A percentile compares a stretch with the other conserved stretches of the same genome.
phyloP scores from a whole-genome alignment of 2,797 vertebrate genomes.

The Darevskia nairensis region DNA sequence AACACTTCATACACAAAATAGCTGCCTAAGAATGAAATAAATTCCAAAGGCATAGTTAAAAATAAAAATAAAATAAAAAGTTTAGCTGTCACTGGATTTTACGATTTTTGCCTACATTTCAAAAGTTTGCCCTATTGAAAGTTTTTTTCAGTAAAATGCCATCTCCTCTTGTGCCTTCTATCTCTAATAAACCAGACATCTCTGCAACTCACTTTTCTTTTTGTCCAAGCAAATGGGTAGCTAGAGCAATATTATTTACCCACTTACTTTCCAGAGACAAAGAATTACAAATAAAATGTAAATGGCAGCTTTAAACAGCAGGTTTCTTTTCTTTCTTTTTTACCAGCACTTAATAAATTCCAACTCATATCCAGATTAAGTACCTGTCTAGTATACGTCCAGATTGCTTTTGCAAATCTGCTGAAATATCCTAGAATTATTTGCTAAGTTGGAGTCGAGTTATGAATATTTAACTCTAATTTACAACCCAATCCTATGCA shows the following conservation, averaged over 20 bases:
- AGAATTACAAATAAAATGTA: not conserved
- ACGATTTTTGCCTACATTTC: not conserved
- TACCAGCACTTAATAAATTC: too few relatives aligned
- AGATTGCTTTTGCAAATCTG: not conserved
- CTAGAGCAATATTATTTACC: not conserved
- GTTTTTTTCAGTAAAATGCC: not conserved
- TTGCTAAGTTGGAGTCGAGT: not conserved
- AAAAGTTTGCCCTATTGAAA: not conserved
- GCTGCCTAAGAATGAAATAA: not conserved
- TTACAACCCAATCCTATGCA: not conserved
- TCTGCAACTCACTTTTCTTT: constrained; percentile 2
- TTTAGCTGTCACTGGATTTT: not conserved
- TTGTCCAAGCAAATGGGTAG: not conserved
- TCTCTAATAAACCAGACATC: not conserved
- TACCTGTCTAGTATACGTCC: not conserved
- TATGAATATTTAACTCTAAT: constrained; percentile 13
- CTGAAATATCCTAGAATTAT: not conserved
- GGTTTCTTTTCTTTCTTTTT: not conserved
- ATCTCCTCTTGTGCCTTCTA: not conserved
- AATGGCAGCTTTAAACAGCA: not conserved
- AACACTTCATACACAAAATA: not conserved
- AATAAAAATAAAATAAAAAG: not conserved
- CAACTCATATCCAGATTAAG: not conserved
- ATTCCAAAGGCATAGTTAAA: not conserved
- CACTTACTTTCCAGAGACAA: not conserved